Percentiles rank a stretch among this genome's conserved stretches.
phyloP scores from a whole-genome alignment of 2,888 invertebrate genomes.

The Pharmacophagus antenor region DNA sequence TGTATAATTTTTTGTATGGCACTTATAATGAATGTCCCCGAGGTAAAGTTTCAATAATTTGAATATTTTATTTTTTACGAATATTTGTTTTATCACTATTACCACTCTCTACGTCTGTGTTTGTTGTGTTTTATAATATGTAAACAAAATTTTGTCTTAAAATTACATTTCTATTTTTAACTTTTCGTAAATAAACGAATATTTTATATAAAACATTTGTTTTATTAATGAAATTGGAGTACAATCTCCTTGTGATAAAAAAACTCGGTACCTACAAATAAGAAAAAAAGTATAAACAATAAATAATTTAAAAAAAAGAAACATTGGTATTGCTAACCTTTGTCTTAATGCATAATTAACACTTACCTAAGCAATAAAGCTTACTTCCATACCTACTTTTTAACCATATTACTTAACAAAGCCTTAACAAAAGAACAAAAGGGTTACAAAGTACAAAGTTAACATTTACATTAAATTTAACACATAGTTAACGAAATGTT shows the following conservation, averaged over 20 bases:
- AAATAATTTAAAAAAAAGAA: too few species aligned
- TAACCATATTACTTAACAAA: conserved; percentile 14
- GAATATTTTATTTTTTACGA: too few species aligned
- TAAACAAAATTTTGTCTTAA: background rate
- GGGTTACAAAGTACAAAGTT: too few species aligned
- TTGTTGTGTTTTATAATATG: too few species aligned
- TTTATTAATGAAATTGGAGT: background rate
- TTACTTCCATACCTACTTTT: conserved; percentile 3
- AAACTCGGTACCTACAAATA: background rate
- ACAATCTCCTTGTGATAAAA: background rate
- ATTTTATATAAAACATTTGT: background rate
- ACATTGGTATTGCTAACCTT: background rate
- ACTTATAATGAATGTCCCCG: too few species aligned
- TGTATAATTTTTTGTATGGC: too few species aligned
- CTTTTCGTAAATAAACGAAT: conserved; percentile 7
- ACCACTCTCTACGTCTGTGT: too few species aligned
- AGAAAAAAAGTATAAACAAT: background rate
- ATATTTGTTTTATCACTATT: too few species aligned
- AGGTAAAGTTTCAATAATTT: too few species aligned
- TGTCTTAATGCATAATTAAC: conserved; percentile 15
- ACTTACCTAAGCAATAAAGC: conserved; percentile 9
- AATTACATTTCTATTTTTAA: too few species aligned
- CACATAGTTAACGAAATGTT: too few species aligned
- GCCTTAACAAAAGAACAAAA: conserved; percentile 13
- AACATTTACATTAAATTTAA: too few species aligned